These are phyloP conservation scores for Amiota minor DNA, from an alignment of 2,888 invertebrate genomes.

Conservation along the genomic window DNA sequence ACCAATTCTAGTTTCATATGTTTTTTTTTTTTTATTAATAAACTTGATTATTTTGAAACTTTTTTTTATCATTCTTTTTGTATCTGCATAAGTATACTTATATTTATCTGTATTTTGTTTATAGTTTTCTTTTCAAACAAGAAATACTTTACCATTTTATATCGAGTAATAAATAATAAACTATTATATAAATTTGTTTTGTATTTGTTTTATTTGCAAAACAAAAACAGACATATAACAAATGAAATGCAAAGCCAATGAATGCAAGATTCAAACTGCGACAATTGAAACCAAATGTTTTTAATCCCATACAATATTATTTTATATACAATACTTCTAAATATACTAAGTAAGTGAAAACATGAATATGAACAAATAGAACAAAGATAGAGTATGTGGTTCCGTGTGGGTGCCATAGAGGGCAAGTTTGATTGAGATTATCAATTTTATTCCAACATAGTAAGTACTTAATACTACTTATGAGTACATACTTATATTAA, in stretches of 20 bases:
- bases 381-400: conserved; percentile 3
- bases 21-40: too few species aligned
- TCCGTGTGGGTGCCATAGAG: conserved; percentile 13
- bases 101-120: not conserved
- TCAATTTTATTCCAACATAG: conserved; percentile 4
- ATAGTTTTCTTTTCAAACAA: not conserved
- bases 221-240: too few species aligned
- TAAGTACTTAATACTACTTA: not conserved
- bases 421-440: conserved; percentile 11
- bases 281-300: conserved; percentile 50
- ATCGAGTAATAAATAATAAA: not conserved
- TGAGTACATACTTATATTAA: not conserved
- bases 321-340: conserved; percentile 25
- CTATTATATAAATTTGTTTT: not conserved
- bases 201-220: not conserved
- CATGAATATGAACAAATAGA: conserved; percentile 40
- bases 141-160: not conserved
- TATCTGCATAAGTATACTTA: not conserved
- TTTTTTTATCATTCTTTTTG: not conserved
- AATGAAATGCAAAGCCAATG: conserved; percentile 36
- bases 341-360: conserved; percentile 14
- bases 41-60: not conserved
- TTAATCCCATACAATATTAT: conserved; percentile 52
- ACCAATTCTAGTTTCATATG: conserved; percentile 7
- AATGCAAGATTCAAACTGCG: conserved; percentile 53